Base-by-base conservation (phyloP, 2,888 invertebrate genomes). In the Galerucella pusilla region DNA sequence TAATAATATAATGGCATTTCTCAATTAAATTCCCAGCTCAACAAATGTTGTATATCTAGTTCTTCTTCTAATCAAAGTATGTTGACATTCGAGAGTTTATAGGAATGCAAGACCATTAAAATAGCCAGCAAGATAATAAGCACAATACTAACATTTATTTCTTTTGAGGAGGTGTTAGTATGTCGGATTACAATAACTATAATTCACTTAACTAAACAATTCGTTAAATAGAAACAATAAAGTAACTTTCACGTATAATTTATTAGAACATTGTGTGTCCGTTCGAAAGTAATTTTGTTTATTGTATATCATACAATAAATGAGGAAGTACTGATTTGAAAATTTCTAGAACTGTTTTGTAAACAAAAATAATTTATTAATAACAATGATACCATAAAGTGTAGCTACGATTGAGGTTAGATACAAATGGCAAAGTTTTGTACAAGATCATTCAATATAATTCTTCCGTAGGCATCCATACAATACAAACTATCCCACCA, bases 191-290 rank as follows among this genome's bases (percentile, higher is more conserved):
- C 73, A 76, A 76, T 73, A 73, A 76, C 76, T 71, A 73, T 76
- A 76, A 73, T 76, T 76, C 76, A 76, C 73, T 68, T 71, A 71
- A 73, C 71, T 68, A 64, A 67, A 73, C 76, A 73, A 76, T 76
- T 76, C 76, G 73, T 76, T 76, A 76, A 76, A 76, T 71, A 76
- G 63, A 74, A 73, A 76, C 76, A 76, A 76, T 76, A 76, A 76
- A 70, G 71, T 73, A 68, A 76, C 76, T 76, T 76, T 76, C 76
- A 70, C 73, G 42, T 66, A 76, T 76, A 76, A 76, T 73, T 76
- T 73, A 76, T 73, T 73, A 67, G 59, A 76, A 71, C 65, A 66
- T 59, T 72, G 66, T 72, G 72, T 66, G 60, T 66, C 12, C 59
- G 72, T 72, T 72, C 49, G 66, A 72, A 67, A 72, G 72, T 60